Evolutionary conservation across 64 coral and sea anemone genomes (phyloP).

Genomic region (Platygyra sinensis): DNA sequence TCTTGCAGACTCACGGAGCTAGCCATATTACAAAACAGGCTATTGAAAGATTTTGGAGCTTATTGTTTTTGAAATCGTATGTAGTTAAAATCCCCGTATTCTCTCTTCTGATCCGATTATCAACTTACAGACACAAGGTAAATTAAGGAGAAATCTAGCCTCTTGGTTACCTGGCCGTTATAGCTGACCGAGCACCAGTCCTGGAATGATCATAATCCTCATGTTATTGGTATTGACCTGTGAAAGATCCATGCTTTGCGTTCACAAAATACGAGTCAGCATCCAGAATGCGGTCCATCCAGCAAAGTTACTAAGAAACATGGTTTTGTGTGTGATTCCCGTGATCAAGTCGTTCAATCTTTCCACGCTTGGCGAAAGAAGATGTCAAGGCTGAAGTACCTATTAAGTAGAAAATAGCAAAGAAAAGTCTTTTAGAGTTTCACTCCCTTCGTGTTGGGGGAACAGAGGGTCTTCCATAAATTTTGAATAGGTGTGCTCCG

Average conservation of each 20-base stretch:
- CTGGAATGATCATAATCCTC: constrained; percentile 88
- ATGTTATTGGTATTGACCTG: constrained; percentile 91
- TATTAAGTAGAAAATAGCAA: constrained; percentile 5
- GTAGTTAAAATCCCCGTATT: no score
- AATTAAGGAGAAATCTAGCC: no score
- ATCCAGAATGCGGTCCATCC: constrained; percentile 93
- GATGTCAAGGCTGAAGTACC: constrained; percentile 85
- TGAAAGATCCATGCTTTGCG: constrained; percentile 92
- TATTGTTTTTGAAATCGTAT: no score
- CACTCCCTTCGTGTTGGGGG: no score
- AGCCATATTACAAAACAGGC: no score
- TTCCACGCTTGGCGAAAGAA: constrained; percentile 88
- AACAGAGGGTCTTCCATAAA: no score
- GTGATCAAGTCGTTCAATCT: constrained; percentile 81
- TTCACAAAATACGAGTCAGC: constrained; percentile 98
- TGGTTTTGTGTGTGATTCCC: constrained; percentile 78
- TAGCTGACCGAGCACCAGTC: constrained; percentile 73
- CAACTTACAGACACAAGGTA: no score
- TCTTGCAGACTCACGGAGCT: no score
- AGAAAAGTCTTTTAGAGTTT: background rate
- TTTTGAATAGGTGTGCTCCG: no score
- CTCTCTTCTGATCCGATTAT: no score
- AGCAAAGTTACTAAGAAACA: constrained; percentile 87
- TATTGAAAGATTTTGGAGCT: no score
- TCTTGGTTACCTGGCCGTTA: constrained; percentile 75